These are phyloP conservation scores for Bos taurus DNA, from an alignment of 2,113 vertebrate genomes.

Conservation along the genomic window DNA sequence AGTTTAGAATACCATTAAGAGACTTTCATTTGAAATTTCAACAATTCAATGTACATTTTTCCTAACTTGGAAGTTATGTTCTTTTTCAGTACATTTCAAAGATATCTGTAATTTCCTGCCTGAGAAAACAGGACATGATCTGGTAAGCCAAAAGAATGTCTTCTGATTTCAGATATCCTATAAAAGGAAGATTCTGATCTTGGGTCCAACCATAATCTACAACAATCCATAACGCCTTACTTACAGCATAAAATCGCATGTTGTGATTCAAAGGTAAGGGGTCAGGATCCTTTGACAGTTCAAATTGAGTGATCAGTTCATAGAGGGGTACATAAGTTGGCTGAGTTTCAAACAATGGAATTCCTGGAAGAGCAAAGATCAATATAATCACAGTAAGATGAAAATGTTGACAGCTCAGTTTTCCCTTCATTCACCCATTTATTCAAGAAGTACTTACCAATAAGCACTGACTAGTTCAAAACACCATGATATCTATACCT, in stretches of 20 bases:
- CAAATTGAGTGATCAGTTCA: slow-evolving; percentile 94
- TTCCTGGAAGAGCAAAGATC: slow-evolving; percentile 80
- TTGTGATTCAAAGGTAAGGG: slow-evolving; percentile 82
- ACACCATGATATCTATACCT: not conserved
- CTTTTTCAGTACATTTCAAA: slow-evolving; percentile 21
- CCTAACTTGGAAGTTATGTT: not conserved
- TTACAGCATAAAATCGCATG: slow-evolving; percentile 97
- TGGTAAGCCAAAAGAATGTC: not conserved
- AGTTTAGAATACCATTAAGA: not conserved
- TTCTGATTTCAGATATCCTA: slow-evolving; percentile 9
- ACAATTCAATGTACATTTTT: not conserved
- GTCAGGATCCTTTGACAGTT: slow-evolving; percentile 88
- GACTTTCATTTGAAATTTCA: slow-evolving; percentile 33
- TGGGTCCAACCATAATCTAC: not conserved
- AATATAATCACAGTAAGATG: not conserved
- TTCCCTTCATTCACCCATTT: not conserved
- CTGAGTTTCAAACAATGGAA: slow-evolving; percentile 89
- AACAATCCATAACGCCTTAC: slow-evolving; percentile 59
- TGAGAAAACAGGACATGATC: not conserved
- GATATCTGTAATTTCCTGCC: not conserved
- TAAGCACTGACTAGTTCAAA: not conserved
- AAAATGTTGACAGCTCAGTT: not conserved
- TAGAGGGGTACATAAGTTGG: slow-evolving; percentile 89
- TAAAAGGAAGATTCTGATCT: not conserved
- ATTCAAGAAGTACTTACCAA: not conserved